Conservation (phyloP, 2,888 invertebrate genomes). For the Cheilosia vernalis region DNA sequence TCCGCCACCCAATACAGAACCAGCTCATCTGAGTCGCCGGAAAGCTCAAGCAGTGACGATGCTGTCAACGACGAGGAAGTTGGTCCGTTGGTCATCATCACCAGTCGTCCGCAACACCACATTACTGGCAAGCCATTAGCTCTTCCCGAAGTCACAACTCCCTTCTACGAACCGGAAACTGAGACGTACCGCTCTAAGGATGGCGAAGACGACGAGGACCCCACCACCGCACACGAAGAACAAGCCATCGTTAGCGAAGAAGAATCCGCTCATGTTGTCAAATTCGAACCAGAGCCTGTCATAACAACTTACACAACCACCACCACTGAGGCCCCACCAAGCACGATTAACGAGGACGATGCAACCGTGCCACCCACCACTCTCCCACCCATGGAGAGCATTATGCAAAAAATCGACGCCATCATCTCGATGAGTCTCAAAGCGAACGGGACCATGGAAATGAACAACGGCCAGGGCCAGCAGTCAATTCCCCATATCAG, state of each 20-base stretch:
- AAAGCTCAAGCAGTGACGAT: slow-evolving; percentile 52
- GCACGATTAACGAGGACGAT: slow-evolving; percentile 33
- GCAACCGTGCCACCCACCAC: slow-evolving; percentile 57
- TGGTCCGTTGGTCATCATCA: slow-evolving; percentile 77
- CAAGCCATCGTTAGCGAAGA: slow-evolving; percentile 1
- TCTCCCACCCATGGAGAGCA: slow-evolving; percentile 76
- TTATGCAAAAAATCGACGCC: slow-evolving; percentile 75
- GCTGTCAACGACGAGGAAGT: slow-evolving; percentile 65
- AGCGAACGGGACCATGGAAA: slow-evolving; percentile 72
- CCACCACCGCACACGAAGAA: slow-evolving; percentile 36
- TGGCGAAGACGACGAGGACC: slow-evolving; percentile 72
- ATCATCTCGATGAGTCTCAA: slow-evolving; percentile 72
- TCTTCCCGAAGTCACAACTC: slow-evolving; percentile 34
- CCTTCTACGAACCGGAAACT: slow-evolving; percentile 64
- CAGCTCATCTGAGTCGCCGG: slow-evolving; percentile 67
- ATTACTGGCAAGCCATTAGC: slow-evolving; percentile 51
- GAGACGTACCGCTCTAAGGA: slow-evolving; percentile 76
- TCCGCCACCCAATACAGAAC: slow-evolving; percentile 33
- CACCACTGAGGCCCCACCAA: slow-evolving; percentile 45
- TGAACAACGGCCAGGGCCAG: slow-evolving; percentile 74
- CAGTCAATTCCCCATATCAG: slow-evolving; percentile 57
- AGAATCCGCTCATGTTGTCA: slow-evolving; percentile 76
- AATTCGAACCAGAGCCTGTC: slow-evolving; percentile 79
- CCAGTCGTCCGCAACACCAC: slow-evolving; percentile 77
- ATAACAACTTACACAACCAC: slow-evolving; percentile 77